Percentiles rank a stretch among this genome's conserved stretches.
phyloP scores from a whole-genome alignment of 2,888 invertebrate species.

The Leptarthrus brevirostris region DNA sequence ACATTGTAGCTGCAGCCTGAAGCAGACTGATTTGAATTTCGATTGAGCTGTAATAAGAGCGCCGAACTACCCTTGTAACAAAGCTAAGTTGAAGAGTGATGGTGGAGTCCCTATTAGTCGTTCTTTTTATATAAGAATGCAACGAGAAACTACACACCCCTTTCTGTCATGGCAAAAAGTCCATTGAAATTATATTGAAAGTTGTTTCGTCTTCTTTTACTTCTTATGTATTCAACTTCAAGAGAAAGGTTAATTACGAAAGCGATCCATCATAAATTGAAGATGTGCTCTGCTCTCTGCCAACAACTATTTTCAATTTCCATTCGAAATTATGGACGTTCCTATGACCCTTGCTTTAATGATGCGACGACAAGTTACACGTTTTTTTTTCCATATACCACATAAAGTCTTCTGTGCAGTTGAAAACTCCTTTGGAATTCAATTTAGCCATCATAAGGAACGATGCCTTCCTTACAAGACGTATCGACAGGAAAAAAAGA shows the following conservation, averaged over 20 bases:
- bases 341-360: constrained; percentile 19
- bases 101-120: too few relatives aligned
- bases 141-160: too few relatives aligned
- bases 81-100: too few relatives aligned
- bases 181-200: too few relatives aligned
- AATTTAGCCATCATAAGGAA: constrained; percentile 9
- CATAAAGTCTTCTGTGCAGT: neutral
- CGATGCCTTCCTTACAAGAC: neutral
- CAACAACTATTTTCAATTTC: neutral
- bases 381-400: neutral
- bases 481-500: neutral
- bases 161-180: too few relatives aligned
- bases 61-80: too few relatives aligned
- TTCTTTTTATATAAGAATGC: too few relatives aligned
- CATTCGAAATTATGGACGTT: constrained; percentile 25
- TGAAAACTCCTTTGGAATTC: constrained; percentile 15
- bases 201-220: too few relatives aligned
- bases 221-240: too few relatives aligned
- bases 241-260: too few relatives aligned
- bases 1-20: neutral
- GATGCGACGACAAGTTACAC: neutral
- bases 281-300: too few relatives aligned
- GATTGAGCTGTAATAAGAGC: neutral
- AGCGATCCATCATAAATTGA: too few relatives aligned
- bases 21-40: neutral